phyloP scores from a whole-genome alignment of 2,888 invertebrate genomes.

The Himalopsyche tibetana region DNA sequence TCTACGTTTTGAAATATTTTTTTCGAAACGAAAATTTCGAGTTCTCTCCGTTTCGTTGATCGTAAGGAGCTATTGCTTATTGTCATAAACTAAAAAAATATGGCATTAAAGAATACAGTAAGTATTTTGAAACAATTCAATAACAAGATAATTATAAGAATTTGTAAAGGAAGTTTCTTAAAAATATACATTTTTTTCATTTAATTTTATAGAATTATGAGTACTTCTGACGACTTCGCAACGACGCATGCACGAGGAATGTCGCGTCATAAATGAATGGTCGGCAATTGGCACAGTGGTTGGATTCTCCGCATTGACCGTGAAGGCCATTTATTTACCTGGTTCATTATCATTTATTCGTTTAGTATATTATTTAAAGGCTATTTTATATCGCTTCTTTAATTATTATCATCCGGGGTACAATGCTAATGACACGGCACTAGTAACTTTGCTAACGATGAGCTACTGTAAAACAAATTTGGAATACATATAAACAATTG shows the following conservation, averaged over 20 bases:
- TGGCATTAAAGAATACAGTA: too few species aligned
- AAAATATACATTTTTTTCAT: neutral
- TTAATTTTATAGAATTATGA: neutral
- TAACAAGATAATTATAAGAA: neutral
- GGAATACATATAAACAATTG: too few species aligned
- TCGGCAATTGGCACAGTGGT: conserved; percentile 1
- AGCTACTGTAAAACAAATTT: too few species aligned
- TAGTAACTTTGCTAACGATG: too few species aligned
- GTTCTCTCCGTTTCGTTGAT: too few species aligned
- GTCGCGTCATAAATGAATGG: conserved; percentile 25
- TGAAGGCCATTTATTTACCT: conserved; percentile 26
- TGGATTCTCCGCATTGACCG: conserved; percentile 16
- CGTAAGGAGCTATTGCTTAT: too few species aligned
- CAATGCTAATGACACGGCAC: too few species aligned
- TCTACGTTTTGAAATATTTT: too few species aligned
- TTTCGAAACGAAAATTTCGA: too few species aligned
- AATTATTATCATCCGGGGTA: too few species aligned
- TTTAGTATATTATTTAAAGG: neutral
- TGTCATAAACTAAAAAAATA: too few species aligned
- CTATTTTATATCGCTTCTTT: too few species aligned
- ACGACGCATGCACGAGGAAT: neutral
- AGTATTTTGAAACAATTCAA: neutral
- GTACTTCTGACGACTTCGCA: neutral
- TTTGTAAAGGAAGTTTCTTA: neutral
- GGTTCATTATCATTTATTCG: conserved; percentile 28